Evolutionary conservation across 1,140 invertebrate species (phyloP).

Genomic region (Drosophila nannoptera): DNA sequence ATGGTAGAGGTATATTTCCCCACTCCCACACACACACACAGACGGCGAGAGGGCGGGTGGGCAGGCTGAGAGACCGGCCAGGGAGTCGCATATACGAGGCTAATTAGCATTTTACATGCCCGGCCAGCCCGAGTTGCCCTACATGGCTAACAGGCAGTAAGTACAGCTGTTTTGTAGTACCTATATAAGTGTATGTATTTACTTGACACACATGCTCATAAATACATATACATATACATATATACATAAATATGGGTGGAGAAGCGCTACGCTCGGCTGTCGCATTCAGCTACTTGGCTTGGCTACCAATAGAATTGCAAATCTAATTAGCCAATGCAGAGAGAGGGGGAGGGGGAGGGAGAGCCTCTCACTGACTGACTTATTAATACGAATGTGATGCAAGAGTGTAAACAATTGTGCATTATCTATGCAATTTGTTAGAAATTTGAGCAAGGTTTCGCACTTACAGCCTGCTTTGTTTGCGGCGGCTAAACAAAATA

Average conservation of each 20-base stretch:
- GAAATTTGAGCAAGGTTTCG: conserved; percentile 68
- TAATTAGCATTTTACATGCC: conserved; percentile 73
- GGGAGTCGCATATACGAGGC: conserved; percentile 40
- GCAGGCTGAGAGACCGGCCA: conserved; percentile 9
- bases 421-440: conserved; percentile 65
- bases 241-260: background rate
- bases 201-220: conserved; percentile 5
- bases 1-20: conserved; percentile 11
- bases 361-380: conserved; percentile 14
- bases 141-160: conserved; percentile 64
- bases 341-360: background rate
- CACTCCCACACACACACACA: conserved; percentile 15
- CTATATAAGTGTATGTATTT: conserved; percentile 2
- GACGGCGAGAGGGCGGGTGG: background rate
- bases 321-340: conserved; percentile 66
- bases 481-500: conserved; percentile 66
- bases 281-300: conserved; percentile 40
- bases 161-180: conserved; percentile 45
- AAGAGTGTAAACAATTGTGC: conserved; percentile 65
- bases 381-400: conserved; percentile 71
- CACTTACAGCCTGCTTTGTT: conserved; percentile 59
- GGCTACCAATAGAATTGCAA: conserved; percentile 62
- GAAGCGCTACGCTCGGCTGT: conserved; percentile 5
- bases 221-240: conserved; percentile 2
- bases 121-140: conserved; percentile 44